Evolutionary conservation across 1,140 invertebrate species (phyloP), one percentile per base, ranked within the genome.

Genomic region (Habropoda laboriosa): DNA sequence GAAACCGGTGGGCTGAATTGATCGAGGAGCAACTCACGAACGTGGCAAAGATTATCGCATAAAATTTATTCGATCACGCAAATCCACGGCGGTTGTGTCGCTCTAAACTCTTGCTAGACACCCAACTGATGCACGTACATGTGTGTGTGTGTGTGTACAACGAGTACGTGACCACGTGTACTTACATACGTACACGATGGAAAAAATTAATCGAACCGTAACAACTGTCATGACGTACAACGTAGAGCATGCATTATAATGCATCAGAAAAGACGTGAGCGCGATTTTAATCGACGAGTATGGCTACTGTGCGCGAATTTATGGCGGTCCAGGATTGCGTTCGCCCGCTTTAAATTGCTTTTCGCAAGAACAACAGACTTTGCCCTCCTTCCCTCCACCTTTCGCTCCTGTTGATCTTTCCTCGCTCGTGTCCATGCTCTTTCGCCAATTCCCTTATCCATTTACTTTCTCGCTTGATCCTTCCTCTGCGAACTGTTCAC

Each of bases 181-280:
- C 12, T 13, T 13, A 13, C 47, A 6, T 55, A n/a, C 72, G 72
- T 73, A 76, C 74, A 49, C 73, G 45, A 16, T 67, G 83, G 16
- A 21, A 83, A 86, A 86, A 89, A 89, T 88, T 86, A 88, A 88
- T 88, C 82, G 87, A 82, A 81, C 67, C 77, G 81, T 82, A 88
- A 88, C 82, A 85, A 86, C 86, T 83, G 85, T 85, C 85, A 88
- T 85, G 76, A 55, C 12, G 58, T 71, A 79, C 76, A 61, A 80
- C 80, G 82, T 82, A 85, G 86, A 88, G 87, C 87, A 88, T 87
- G 82, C 86, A 88, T 88, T 88, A 88, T 88, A 88, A 88, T 86
- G 86, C 86, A 86, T 81, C 58, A 72, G 79, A 77, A n/a, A n/a
- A 83, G 79, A 88, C 85, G 87, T 82, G 87, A 68, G 72, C 80